phyloP scores from a whole-genome alignment of 2,888 invertebrate species.

The Troides helena region DNA sequence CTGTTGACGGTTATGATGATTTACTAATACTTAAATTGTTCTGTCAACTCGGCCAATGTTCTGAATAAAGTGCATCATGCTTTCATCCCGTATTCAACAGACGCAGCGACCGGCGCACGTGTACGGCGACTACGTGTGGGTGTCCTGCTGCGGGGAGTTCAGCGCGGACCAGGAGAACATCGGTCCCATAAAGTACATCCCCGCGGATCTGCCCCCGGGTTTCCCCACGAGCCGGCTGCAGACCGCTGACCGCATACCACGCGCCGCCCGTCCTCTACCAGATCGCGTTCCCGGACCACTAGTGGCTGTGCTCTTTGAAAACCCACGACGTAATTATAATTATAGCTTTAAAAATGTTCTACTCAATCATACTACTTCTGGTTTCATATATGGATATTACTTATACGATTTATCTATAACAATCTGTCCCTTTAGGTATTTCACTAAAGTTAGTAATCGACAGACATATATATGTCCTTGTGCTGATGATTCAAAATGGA shows the following conservation, averaged over 20 bases:
- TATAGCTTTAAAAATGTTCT: neutral
- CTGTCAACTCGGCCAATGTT: too few species aligned
- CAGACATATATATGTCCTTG: too few species aligned
- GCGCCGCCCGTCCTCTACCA: slow-evolving; percentile 54
- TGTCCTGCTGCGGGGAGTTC: slow-evolving; percentile 90
- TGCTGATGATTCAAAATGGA: too few species aligned
- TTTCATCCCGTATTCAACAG: slow-evolving; percentile 37
- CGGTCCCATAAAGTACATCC: slow-evolving; percentile 85
- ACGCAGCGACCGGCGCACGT: slow-evolving; percentile 55
- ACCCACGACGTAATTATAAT: slow-evolving; percentile 66
- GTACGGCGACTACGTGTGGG: slow-evolving; percentile 85
- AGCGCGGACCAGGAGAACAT: slow-evolving; percentile 88
- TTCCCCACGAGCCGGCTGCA: slow-evolving; percentile 69
- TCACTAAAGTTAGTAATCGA: too few species aligned
- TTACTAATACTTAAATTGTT: too few species aligned
- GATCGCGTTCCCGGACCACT: slow-evolving; percentile 62
- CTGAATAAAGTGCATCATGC: too few species aligned
- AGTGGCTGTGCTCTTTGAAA: slow-evolving; percentile 65
- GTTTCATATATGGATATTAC: too few species aligned
- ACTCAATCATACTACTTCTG: too few species aligned
- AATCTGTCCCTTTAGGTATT: too few species aligned
- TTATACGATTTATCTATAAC: too few species aligned
- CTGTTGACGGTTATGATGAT: too few species aligned
- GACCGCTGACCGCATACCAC: slow-evolving; percentile 60
- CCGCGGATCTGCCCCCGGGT: slow-evolving; percentile 80